Evolutionary conservation across 2,888 invertebrate species (phyloP).

Genomic region (Drosophila barbarae): DNA sequence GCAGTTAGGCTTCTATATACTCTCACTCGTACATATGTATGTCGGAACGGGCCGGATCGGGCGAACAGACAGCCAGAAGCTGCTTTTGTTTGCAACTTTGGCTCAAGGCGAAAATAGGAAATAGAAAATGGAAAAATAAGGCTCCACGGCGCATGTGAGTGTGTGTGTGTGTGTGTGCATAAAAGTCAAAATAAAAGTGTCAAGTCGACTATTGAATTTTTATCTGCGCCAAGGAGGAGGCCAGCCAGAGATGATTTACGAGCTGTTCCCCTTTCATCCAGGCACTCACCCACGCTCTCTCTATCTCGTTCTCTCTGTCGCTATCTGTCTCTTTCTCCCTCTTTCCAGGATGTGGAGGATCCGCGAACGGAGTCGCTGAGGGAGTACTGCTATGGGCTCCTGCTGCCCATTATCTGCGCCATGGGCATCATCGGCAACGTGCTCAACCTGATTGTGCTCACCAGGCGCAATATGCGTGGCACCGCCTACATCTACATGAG

Average conservation of each 20-base stretch:
- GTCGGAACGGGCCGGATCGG: no score
- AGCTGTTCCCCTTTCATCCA: constrained; percentile 37
- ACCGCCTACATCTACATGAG: constrained; percentile 90
- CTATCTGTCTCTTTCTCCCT: neutral
- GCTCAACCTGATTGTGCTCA: constrained; percentile 88
- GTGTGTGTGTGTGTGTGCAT: constrained; percentile 30
- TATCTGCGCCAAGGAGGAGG: constrained; percentile 54
- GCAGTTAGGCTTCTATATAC: no score
- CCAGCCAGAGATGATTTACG: constrained; percentile 60
- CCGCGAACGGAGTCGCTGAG: constrained; percentile 82
- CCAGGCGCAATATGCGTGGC: constrained; percentile 87
- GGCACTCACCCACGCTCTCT: neutral
- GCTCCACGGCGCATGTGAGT: neutral
- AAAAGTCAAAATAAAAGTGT: constrained; percentile 73
- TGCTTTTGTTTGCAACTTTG: constrained; percentile 57
- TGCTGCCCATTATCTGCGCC: constrained; percentile 85
- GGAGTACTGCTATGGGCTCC: constrained; percentile 84
- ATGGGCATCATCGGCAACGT: constrained; percentile 89
- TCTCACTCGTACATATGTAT: no score
- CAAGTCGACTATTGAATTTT: constrained; percentile 74
- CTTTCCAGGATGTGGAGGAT: constrained; percentile 80
- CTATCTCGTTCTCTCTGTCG: no score
- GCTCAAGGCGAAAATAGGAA: constrained; percentile 33
- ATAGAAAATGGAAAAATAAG: constrained; percentile 4
- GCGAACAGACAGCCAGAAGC: constrained; percentile 41